Base-by-base conservation (phyloP, 2,888 invertebrate genomes). In the Orthosia incerta region DNA sequence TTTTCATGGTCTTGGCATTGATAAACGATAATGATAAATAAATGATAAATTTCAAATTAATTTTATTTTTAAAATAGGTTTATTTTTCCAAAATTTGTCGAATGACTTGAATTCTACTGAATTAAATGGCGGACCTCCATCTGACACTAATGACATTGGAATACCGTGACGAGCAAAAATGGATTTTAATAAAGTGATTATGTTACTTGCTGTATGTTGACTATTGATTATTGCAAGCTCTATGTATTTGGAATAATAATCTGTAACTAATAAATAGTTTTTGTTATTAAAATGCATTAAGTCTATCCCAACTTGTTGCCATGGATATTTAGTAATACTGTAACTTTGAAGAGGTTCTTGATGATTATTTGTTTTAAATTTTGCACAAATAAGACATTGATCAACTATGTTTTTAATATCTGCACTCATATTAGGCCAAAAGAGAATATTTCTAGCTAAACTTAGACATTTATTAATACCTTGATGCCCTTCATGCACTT, bases 241-340 rank as follows among this genome's bases (percentile, higher is more conserved):
- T n/a, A n/a, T n/a, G n/a, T n/a, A n/a, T n/a, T 55, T 23, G 15
- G 55, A 55, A 23, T 55, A 55, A 55, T 55, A 55, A 23, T 55
- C 23, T 55, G 23, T 23, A 23, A 23, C 55, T 13, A 55, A 15
- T 23, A 55, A 23, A 55, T 55, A 55, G 15, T 23, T 55, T 55
- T 13, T 23, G 18, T 15, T 50, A 50, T 50, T 18, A 50, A 50
- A 50, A 50, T 50, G 18, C 50, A 50, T 50, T n/a, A n/a, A n/a
- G n/a, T n/a, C n/a, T n/a, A n/a, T n/a, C n/a, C n/a, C n/a, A n/a
- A n/a, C n/a, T n/a, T n/a, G 55, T 55, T 55, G 55, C 55, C 55
- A 55, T 23, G 55, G 20, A 55, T 55, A 55, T 55, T 55, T 55
- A 23, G 55, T 55, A 23, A 23, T 23, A 55, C 18, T 50, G 50